These are phyloP conservation scores for Cantharis rufa DNA, from an alignment of 2,888 invertebrate species.

Conservation along the genomic window DNA sequence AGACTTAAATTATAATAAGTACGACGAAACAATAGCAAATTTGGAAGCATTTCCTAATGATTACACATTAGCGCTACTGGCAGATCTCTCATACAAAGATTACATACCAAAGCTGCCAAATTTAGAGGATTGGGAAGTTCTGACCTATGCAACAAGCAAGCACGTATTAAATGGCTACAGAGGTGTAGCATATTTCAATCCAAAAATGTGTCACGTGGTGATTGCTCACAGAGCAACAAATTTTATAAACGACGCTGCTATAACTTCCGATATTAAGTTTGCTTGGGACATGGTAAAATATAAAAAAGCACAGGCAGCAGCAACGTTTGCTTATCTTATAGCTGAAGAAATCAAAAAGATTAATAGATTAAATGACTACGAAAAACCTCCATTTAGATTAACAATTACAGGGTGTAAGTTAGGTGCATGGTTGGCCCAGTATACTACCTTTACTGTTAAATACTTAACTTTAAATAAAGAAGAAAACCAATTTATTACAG, in stretches of 20 bases:
- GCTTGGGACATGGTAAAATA: neutral
- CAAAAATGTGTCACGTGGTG: slow-evolving; percentile 13
- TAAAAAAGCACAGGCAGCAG: slow-evolving; percentile 18
- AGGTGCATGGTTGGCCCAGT: slow-evolving; percentile 24
- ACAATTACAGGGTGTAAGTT: slow-evolving; percentile 26
- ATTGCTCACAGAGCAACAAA: slow-evolving; percentile 25
- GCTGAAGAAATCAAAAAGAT: neutral
- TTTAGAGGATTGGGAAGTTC: slow-evolving; percentile 14
- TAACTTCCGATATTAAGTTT: slow-evolving; percentile 4
- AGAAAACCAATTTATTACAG: slow-evolving; percentile 5
- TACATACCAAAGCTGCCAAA: neutral
- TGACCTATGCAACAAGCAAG: slow-evolving; percentile 17
- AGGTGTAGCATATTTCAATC: slow-evolving; percentile 24
- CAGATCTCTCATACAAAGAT: slow-evolving; percentile 7
- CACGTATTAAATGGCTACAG: slow-evolving; percentile 11
- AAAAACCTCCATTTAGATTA: neutral
- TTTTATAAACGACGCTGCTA: neutral
- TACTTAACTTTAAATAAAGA: slow-evolving; percentile 7
- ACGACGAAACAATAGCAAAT: neutral
- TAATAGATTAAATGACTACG: neutral
- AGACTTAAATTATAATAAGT: neutral
- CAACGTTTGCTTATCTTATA: slow-evolving; percentile 14
- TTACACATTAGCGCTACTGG: slow-evolving; percentile 10
- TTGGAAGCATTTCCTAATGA: slow-evolving; percentile 15
- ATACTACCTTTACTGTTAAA: slow-evolving; percentile 18